Evolutionary conservation across 2,888 invertebrate genomes (phyloP), one percentile per base, ranked within the genome.

Genomic region (Campoplex nolae): DNA sequence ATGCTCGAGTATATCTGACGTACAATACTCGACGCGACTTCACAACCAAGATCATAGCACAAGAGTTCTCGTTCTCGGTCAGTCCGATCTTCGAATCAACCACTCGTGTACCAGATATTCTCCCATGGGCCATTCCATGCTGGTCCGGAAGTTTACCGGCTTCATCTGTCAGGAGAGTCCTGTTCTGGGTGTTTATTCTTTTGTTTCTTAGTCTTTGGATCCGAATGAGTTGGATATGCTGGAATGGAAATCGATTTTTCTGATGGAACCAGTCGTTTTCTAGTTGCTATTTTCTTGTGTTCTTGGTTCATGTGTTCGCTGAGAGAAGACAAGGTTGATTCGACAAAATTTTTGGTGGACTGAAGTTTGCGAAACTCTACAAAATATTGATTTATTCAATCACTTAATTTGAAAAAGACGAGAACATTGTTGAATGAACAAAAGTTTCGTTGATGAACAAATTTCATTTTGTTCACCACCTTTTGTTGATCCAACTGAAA

Each of bases 1-100:
- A 67, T 70, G 70, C 75, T 83, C 56, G 82, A 74, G 65, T 67
- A 85, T 68, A 85, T 68, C 42, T 68, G 58, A 74, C 68, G 77
- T 84, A 76, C 51, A 56, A 62, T 51, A 81, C 70, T 77, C 42
- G 78, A 68, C 62, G 68, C 73, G 73, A 84, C 71, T 71, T 71
- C 62, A 23, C 23, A 71, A 71, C 51, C 74, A 78, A 82, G 68
- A 83, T 75, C 83, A 71, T 65, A 86, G 35, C 75, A 42, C n/a
- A 45, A 9, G 71, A 62, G 68, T 68, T 54, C 54, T 56, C 73
- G 67, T 79, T 58, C 54, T 70, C 58, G 78, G 70, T 54, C 54
- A 70, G 62, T 75, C 54, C 74, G 78, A 86, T 83, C 79, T 71
- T 38, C 70, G 75, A 83, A 86, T 83, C 77, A 74, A 85, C 85